phyloP scores from a whole-genome alignment of 2,797 vertebrate species.

The Distichodus sexfasciatus region DNA sequence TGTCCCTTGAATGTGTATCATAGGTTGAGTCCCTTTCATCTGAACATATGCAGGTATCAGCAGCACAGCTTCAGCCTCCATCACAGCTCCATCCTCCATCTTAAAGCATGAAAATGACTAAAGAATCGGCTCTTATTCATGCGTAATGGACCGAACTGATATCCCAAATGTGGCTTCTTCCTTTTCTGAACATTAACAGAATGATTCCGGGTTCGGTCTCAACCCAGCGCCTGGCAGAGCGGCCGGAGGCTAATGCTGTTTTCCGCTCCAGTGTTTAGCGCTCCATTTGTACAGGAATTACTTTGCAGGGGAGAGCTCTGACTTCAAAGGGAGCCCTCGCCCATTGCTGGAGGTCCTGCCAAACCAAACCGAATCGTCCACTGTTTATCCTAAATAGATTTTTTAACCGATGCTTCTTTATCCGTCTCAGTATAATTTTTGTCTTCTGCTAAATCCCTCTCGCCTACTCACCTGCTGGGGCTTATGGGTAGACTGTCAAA shows the following conservation, averaged over 20 bases:
- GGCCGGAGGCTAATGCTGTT: constrained; percentile 62
- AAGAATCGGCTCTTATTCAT: neutral
- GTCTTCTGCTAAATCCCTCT: neutral
- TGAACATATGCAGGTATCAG: no score
- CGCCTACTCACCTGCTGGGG: neutral
- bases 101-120: neutral
- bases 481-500: neutral
- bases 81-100: no score
- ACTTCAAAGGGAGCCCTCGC: constrained; percentile 69
- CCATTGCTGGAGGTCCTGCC: constrained; percentile 57
- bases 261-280: constrained; percentile 71
- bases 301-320: constrained; percentile 65
- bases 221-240: neutral
- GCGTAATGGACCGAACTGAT: neutral
- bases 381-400: neutral
- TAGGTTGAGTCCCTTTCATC: no score
- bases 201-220: no score
- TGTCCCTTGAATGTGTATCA: no score
- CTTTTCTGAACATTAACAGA: neutral
- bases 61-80: no score
- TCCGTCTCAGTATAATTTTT: constrained; percentile 30
- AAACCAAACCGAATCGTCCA: constrained; percentile 14
- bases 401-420: neutral
- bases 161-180: neutral
- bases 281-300: constrained; percentile 69